These are phyloP conservation scores for Pimephales promelas DNA, from an alignment of 2,113 vertebrate species.

Conservation along the genomic window DNA sequence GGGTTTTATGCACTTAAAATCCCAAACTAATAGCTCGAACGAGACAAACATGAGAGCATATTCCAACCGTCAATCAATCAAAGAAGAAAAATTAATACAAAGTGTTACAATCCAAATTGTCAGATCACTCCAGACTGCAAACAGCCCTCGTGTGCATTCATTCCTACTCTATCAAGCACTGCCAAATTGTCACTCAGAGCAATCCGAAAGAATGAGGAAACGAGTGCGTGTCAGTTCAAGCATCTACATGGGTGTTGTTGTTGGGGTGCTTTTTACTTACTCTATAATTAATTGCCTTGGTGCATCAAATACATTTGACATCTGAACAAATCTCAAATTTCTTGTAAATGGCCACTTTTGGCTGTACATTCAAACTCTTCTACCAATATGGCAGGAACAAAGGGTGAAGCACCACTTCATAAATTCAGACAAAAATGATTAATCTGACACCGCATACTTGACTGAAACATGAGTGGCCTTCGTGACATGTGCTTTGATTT, in stretches of 20 bases:
- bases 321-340: conserved; percentile 49
- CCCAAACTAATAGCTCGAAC: not conserved
- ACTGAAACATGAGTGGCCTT: not conserved
- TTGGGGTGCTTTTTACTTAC: not conserved
- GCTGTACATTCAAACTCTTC: conserved; percentile 74
- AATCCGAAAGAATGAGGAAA: conserved; percentile 19
- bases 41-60: not conserved
- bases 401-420: conserved; percentile 62
- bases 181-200: conserved; percentile 14
- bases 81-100: not conserved
- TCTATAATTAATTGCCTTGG: conserved; percentile 25
- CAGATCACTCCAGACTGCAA: conserved; percentile 16
- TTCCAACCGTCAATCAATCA: conserved; percentile 16
- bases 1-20: not conserved
- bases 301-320: conserved; percentile 60
- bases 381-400: conserved; percentile 80
- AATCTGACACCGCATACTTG: not conserved
- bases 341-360: conserved; percentile 64
- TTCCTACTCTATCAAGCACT: not conserved
- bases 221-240: conserved; percentile 8
- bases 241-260: conserved; percentile 1
- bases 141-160: not conserved
- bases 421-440: conserved; percentile 1
- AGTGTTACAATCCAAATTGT: conserved; percentile 13
- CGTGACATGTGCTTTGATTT: conserved; percentile 11